Base-by-base conservation (phyloP, 2,888 invertebrate species). In the Lamellibrachia satsuma region DNA sequence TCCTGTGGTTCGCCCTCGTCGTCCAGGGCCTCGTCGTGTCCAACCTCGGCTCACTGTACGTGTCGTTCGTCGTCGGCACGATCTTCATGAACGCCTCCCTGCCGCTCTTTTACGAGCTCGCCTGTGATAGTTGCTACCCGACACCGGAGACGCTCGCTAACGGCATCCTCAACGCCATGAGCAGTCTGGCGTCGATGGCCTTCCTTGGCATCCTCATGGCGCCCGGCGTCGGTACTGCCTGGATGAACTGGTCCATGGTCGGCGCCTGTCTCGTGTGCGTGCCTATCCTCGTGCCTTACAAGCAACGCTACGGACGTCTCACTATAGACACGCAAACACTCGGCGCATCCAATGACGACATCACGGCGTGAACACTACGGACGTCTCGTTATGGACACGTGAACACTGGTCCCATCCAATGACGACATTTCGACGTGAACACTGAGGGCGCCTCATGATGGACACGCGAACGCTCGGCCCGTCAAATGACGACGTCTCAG, bases 171-270 rank as follows among this genome's bases (percentile, higher is more conserved):
- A 96, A 95, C 22, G 92, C 95, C 52, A 91, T 94, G 7, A 95
- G 95, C 93, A 96, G 95, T 93, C 8, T 95, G 3, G 93, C 94
- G n/a, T 95, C 95, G 11, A 94, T 95, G 9, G 90, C 95, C 15
- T 95, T 95, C 93, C 94, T 95, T 7, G 93, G 95, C 55, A 93
- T 95, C n/a, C 93, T 95, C 90, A 94, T 93, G 93, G 55, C 92
- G 11, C 92, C 93, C 9, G 52, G 90, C 91, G 11, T 93, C 95
- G 95, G 95, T n/a, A 94, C 94, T 8, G 57, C 93, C 2, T 95
- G 95, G 95, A 95, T 95, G 95, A 95, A 95, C 93, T 95, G 95
- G 95, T 94, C 93, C 2, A 90, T 95, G 75, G 92, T 95, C 2
- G 95, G 95, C 4, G 94, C 95, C 9, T 93, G 94, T 0, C 94